Evolutionary conservation across 35 echinoderm and acorn worm genomes (phyloP).

Genomic region (Apostichopus californicus): DNA sequence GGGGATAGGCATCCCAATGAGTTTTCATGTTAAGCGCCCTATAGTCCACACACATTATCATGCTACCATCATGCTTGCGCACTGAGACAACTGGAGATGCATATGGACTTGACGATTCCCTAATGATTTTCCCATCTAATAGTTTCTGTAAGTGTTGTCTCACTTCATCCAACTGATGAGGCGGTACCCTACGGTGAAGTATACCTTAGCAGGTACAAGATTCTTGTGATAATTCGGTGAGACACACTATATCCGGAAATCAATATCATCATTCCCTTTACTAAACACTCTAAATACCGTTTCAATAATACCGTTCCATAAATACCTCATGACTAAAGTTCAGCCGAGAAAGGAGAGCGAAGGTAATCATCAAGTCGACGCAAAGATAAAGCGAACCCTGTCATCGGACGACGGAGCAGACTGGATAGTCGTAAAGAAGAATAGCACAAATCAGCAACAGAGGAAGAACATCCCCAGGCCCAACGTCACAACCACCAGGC

Average conservation of each 20-base stretch:
- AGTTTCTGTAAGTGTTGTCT: not conserved
- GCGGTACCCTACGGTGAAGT: too few species aligned
- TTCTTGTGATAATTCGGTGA: not conserved
- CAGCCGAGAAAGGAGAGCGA: too few species aligned
- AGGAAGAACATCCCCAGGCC: too few species aligned
- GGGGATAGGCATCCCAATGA: slow-evolving; percentile 28
- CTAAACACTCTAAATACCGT: not conserved
- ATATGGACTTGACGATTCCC: slow-evolving; percentile 36
- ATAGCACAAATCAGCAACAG: too few species aligned
- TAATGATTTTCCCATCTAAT: not conserved
- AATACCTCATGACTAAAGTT: too few species aligned
- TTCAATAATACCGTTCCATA: too few species aligned
- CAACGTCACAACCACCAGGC: too few species aligned
- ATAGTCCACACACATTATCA: slow-evolving; percentile 48
- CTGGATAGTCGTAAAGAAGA: too few species aligned
- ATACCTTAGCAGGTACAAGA: not conserved
- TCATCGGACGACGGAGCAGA: too few species aligned
- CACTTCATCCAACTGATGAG: not conserved
- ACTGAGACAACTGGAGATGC: slow-evolving; percentile 51
- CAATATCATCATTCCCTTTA: not conserved
- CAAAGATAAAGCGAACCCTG: too few species aligned
- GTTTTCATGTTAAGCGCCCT: not conserved
- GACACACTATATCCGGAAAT: not conserved
- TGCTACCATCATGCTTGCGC: slow-evolving; percentile 41
- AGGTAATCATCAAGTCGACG: too few species aligned